phyloP scores from a whole-genome alignment of 2,113 vertebrate species.

The Charina bottae region DNA sequence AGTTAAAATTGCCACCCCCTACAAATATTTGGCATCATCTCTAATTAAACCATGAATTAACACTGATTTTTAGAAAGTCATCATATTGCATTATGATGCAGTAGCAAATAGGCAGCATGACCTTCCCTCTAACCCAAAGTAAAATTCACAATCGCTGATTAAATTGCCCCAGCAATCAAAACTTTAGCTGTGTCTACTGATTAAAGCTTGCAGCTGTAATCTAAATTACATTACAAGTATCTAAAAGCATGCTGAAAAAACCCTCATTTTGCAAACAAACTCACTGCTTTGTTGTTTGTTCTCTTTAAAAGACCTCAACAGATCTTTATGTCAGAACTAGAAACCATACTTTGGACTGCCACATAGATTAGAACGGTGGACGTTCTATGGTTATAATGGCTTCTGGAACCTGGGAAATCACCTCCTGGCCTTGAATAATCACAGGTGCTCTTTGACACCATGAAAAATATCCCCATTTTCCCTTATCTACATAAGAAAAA shows the following conservation, averaged over 20 bases:
- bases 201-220: background rate
- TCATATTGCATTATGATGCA: background rate
- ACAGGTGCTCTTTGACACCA: background rate
- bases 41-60: background rate
- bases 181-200: background rate
- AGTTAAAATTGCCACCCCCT: background rate
- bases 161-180: background rate
- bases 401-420: conserved; percentile 26
- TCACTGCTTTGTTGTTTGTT: background rate
- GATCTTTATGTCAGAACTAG: background rate
- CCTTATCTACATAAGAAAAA: conserved; percentile 47
- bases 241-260: background rate
- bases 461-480: conserved; percentile 39
- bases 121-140: background rate
- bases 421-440: background rate
- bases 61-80: background rate
- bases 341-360: conserved; percentile 9
- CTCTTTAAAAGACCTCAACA: background rate
- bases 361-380: background rate
- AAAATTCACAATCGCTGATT: background rate
- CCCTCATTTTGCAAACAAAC: background rate
- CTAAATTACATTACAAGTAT: conserved; percentile 3
- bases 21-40: background rate
- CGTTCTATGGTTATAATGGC: background rate
- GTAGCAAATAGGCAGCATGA: background rate